Conservation (phyloP, 2,888 invertebrate genomes). For the Pediacus dermestoides region DNA sequence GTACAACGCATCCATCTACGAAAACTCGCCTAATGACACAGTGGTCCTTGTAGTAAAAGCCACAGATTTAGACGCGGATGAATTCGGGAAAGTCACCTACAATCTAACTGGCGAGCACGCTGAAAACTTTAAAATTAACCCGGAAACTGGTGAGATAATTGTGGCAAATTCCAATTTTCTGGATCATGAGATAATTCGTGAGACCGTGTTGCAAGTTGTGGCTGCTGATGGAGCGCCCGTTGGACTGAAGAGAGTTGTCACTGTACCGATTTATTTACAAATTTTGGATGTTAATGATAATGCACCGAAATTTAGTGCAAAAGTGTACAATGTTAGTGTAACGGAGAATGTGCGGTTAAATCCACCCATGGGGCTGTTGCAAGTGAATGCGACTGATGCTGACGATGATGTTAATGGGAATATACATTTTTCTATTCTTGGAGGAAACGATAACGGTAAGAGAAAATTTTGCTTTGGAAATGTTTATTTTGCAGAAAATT, state of each 20-base stretch:
- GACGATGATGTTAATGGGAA: slow-evolving; percentile 77
- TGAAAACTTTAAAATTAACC: slow-evolving; percentile 69
- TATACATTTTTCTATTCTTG: slow-evolving; percentile 69
- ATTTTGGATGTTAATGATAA: slow-evolving; percentile 88
- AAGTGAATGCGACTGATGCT: slow-evolving; percentile 75
- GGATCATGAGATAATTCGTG: slow-evolving; percentile 71
- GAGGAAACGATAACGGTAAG: slow-evolving; percentile 63
- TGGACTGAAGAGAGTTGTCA: slow-evolving; percentile 65
- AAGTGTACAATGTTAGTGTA: slow-evolving; percentile 73
- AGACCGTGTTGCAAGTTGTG: slow-evolving; percentile 71
- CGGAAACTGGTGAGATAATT: slow-evolving; percentile 69
- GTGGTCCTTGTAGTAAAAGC: slow-evolving; percentile 71
- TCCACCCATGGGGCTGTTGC: slow-evolving; percentile 78
- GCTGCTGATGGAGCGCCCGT: slow-evolving; percentile 78
- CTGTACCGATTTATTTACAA: slow-evolving; percentile 74
- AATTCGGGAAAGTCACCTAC: slow-evolving; percentile 75
- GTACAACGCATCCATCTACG: slow-evolving; percentile 70
- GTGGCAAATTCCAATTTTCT: slow-evolving; percentile 69
- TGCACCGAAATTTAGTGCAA: slow-evolving; percentile 74
- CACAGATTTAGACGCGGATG: slow-evolving; percentile 73
- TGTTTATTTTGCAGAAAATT: no score
- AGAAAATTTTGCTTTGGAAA: no score
- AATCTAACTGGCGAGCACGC: slow-evolving; percentile 71
- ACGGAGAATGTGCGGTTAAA: slow-evolving; percentile 78
- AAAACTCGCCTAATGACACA: slow-evolving; percentile 73